Evolutionary conservation across 2,113 vertebrate genomes (phyloP).

Genomic region (Gambusia holbrooki): DNA sequence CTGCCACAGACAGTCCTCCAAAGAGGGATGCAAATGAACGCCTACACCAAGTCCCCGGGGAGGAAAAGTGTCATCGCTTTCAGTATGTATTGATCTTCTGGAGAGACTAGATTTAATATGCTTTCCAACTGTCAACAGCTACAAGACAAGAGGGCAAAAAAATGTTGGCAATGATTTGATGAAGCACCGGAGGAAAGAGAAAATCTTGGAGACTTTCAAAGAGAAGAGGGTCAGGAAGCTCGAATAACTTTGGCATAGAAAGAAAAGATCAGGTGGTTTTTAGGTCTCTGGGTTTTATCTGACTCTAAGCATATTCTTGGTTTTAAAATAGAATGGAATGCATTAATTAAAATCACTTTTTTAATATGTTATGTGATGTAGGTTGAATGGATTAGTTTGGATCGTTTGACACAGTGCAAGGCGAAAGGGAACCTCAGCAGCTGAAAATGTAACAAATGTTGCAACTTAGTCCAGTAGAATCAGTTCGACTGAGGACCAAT

Average conservation of each 20-base stretch:
- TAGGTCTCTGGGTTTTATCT: neutral
- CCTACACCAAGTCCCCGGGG: slow-evolving; percentile 38
- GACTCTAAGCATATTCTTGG: neutral
- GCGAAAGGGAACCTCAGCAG: too few species aligned
- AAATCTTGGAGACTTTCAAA: slow-evolving; percentile 26
- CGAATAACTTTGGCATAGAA: neutral
- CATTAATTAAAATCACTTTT: neutral
- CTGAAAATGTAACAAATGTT: too few species aligned
- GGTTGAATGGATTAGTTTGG: too few species aligned
- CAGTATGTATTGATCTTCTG: slow-evolving; percentile 67
- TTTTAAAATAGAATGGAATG: neutral
- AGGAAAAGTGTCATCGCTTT: slow-evolving; percentile 63
- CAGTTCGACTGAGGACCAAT: too few species aligned
- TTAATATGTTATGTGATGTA: too few species aligned
- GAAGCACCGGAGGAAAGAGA: slow-evolving; percentile 9
- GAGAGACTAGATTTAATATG: slow-evolving; percentile 73
- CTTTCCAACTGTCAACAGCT: slow-evolving; percentile 63
- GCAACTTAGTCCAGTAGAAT: too few species aligned
- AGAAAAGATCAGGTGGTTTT: neutral
- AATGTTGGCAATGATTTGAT: slow-evolving; percentile 21
- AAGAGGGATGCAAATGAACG: slow-evolving; percentile 64
- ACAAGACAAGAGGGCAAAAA: slow-evolving; percentile 9
- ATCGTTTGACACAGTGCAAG: too few species aligned
- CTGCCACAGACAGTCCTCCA: slow-evolving; percentile 11
- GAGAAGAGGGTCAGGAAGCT: neutral